Evolutionary conservation across 2,797 vertebrate genomes (phyloP), one percentile per base, ranked within the genome.

Genomic region (Thaleichthys pacificus): DNA sequence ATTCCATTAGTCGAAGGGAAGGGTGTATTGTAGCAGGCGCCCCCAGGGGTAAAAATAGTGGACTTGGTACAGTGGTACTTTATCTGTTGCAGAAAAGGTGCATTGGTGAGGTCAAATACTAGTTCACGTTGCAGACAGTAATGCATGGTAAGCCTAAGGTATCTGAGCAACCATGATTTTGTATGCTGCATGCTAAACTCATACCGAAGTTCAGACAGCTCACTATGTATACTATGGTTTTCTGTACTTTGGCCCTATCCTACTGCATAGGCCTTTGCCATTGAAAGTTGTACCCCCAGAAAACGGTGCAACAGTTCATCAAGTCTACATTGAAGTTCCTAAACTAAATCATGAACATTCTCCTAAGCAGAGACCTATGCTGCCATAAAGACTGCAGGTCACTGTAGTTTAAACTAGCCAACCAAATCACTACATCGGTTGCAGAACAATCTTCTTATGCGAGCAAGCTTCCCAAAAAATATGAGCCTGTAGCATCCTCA

Each of bases 401-500:
- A 65, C 71, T 30, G 38, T 54, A 72, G 77, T 86, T 84, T 78
- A 77, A 88, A 88, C 78, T 74, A 32, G 19, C 5, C 19, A 47
- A 47, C 42, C 15, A 85, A 86, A 79, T 30, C 75, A 11, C 24
- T 78, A 56, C 72, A 79, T 70, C 71, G 67, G 68, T 79, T 69
- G 38, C 21, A 58, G 1, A 5, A 57, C 6, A 74, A 73, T 75
- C 80, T 61, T 77, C 66, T 71, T 66, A 60, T 66, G 54, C 11
- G 15, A 24, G n/a, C 17, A 26, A 15, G 67, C 65, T 80, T 66
- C 56, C 68, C 78, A 73, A 85, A 88, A 80, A 76, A 78, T 84
- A 82, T 60, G 62, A 62, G 67, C 65, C 71, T 0, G 67, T 28
- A 71, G 73, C 35, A 70, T 71, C 77, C 85, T 93, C 88, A 91